Percentiles rank a stretch among this genome's conserved stretches.
phyloP scores from a whole-genome alignment of 2,797 vertebrate species.

The Pangasius larnaudii region DNA sequence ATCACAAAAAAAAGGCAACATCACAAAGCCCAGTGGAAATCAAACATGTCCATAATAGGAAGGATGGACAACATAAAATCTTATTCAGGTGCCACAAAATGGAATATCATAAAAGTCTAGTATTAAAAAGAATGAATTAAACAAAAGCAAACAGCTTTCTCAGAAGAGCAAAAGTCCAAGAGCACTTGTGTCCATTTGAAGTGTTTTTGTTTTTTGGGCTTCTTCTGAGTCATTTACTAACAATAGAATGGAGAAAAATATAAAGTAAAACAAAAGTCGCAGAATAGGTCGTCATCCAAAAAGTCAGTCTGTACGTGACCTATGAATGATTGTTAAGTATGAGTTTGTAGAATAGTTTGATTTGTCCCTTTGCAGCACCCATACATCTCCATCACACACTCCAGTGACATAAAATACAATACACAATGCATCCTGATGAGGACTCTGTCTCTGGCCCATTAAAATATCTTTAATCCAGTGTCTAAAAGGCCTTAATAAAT shows the following conservation, averaged over 20 bases:
- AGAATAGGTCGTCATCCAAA: not conserved
- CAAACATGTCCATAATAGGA: conserved; percentile 52
- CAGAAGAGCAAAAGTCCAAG: conserved; percentile 13
- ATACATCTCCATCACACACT: conserved; percentile 63
- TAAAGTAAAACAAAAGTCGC: too few species aligned
- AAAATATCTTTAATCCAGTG: conserved; percentile 58
- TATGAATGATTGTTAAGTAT: not conserved
- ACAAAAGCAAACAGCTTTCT: not conserved
- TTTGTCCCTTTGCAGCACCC: conserved; percentile 68
- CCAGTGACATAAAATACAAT: conserved; percentile 67
- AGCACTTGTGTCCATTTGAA: not conserved
- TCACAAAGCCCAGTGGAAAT: conserved; percentile 64
- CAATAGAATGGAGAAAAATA: not conserved
- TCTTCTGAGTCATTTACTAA: not conserved
- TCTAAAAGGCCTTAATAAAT: conserved; percentile 70
- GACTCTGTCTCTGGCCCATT: conserved; percentile 62
- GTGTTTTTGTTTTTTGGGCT: not conserved
- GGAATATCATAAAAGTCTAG: conserved; percentile 47
- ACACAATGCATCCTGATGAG: conserved; percentile 69
- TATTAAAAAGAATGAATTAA: conserved; percentile 29
- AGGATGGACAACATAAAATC: conserved; percentile 55
- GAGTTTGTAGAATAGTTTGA: conserved; percentile 2
- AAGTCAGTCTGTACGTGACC: not conserved
- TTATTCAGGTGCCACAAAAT: conserved; percentile 58
- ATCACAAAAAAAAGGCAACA: conserved; percentile 44